Evolutionary conservation across 2,113 vertebrate species (phyloP).

Genomic region (Aythya baeri): DNA sequence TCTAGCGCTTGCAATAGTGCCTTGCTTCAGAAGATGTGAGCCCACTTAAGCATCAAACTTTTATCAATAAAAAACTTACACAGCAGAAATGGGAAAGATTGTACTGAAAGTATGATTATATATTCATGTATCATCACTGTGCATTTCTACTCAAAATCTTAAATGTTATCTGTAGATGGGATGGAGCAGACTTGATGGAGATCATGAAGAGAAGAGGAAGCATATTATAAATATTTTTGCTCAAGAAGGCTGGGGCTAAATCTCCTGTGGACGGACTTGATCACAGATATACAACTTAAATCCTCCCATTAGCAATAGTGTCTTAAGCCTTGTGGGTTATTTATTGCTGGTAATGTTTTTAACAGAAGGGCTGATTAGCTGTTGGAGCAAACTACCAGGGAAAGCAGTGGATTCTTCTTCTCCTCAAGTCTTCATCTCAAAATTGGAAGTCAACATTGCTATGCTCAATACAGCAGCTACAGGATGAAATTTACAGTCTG

Average conservation of each 20-base stretch:
- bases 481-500: neutral
- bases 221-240: neutral
- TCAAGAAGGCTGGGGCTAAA: neutral
- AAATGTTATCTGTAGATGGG: neutral
- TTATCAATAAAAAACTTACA: neutral
- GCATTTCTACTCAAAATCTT: neutral
- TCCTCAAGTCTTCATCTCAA: neutral
- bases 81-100: neutral
- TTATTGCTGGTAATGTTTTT: neutral
- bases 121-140: neutral
- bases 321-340: neutral
- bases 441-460: neutral
- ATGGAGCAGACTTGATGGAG: neutral
- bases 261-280: rapidly evolving
- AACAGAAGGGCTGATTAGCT: neutral
- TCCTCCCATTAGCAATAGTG: neutral
- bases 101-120: neutral
- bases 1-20: neutral
- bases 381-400: neutral
- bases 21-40: neutral
- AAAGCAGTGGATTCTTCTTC: neutral
- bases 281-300: neutral
- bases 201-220: neutral
- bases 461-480: neutral
- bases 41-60: neutral